Base-by-base conservation (phyloP, 2,888 invertebrate species). In the Nysson spinosus region DNA sequence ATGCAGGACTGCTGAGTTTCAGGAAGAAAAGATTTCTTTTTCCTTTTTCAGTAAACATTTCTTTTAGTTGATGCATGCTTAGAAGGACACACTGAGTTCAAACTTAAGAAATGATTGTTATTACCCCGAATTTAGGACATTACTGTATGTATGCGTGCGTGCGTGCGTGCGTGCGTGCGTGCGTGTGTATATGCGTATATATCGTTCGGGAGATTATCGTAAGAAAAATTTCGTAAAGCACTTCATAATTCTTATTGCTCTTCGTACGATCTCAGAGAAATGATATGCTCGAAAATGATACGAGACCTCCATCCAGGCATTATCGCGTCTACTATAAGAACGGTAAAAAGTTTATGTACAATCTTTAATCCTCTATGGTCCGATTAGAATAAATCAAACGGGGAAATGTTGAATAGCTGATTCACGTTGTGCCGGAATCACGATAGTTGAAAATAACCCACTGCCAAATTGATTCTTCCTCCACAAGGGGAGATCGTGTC, bases 291-390 rank as follows among this genome's bases (percentile, higher is more conserved):
- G 5, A 51, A 37, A 57, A 56, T 39, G 30, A 46, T 43, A 49
- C 22, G 32, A 34, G 9, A 35, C 32, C 42, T 42, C 28, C 37
- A 32, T 40, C 19, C 4, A 49, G 50, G 34, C 22, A 26, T 55
- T 46, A 52, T 24, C 35, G 43, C 28, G 17, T 62, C 52, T 57
- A 57, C 49, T 54, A 46, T 44, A 62, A 62, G 46, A 62, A 52
- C 44, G 26, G 11, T 57, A 12, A 42, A 34, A 54, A 20, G 62
- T 34, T 67, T 67, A 69, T 67, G 40, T 69, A 69, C 68, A 69
- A 49, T 57, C 44, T 46, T 60, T 55, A 69, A 68, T 69, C 64
- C 64, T 49, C 47, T 58, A 58, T 66, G 66, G 66, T 51, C 66
- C 65, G 58, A 37, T 30, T 40, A 14, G 7, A 28, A 22, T 6